A percentile compares a stretch with the other conserved stretches of the same genome.
phyloP scores from a whole-genome alignment of 1,140 invertebrate genomes.

The Varroa destructor region DNA sequence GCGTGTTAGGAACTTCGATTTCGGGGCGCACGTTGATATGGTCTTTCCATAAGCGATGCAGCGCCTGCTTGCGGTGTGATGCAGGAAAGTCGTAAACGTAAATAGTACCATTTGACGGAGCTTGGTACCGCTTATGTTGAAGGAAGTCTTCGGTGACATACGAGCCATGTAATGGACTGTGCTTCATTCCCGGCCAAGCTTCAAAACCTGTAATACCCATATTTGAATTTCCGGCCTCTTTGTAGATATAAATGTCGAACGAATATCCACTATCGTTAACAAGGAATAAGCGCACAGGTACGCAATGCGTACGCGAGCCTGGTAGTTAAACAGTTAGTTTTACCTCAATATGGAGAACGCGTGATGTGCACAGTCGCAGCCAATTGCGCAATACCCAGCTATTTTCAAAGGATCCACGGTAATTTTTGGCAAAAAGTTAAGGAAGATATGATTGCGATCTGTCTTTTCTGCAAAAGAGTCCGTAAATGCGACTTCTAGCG shows the following conservation, averaged over 20 bases:
- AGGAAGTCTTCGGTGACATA: slow-evolving; percentile 95
- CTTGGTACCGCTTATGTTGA: slow-evolving; percentile 92
- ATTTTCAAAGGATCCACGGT: slow-evolving; percentile 88
- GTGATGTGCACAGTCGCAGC: slow-evolving; percentile 81
- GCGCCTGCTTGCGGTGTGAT: slow-evolving; percentile 68
- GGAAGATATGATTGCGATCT: slow-evolving; percentile 97
- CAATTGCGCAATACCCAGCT: slow-evolving; percentile 90
- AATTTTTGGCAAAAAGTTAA: slow-evolving; percentile 94
- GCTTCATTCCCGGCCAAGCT: slow-evolving; percentile 57
- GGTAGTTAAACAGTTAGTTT: slow-evolving; percentile 43
- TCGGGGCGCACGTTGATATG: slow-evolving; percentile 53
- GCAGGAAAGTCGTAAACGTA: slow-evolving; percentile 96
- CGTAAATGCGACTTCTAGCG: slow-evolving; percentile 87
- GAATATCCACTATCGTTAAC: slow-evolving; percentile 94
- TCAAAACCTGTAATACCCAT: slow-evolving; percentile 75
- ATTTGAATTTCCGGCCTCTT: slow-evolving; percentile 70
- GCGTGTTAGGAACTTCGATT: slow-evolving; percentile 54
- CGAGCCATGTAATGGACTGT: slow-evolving; percentile 83
- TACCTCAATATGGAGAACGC: slow-evolving; percentile 60
- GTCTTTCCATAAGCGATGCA: slow-evolving; percentile 67
- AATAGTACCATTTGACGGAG: slow-evolving; percentile 85
- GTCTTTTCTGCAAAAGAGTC: slow-evolving; percentile 72
- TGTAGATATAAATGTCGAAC: slow-evolving; percentile 83
- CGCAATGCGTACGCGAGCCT: slow-evolving; percentile 58
- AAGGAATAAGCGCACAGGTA: slow-evolving; percentile 75